Evolutionary conservation across 2,888 invertebrate genomes (phyloP), one percentile per base, ranked within the genome.

Genomic region (Ichneumoninae sp.): DNA sequence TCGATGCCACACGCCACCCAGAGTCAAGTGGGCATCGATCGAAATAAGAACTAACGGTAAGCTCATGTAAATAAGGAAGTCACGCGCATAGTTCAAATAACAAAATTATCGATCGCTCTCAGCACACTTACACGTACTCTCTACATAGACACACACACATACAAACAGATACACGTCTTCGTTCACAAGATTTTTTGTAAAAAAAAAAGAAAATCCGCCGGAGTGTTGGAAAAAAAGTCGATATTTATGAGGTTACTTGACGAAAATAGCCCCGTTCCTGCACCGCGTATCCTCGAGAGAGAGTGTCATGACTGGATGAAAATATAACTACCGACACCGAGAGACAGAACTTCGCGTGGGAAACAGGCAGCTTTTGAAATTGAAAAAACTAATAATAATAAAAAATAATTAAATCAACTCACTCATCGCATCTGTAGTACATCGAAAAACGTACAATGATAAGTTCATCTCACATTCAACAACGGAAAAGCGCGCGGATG

Each of bases 361-460:
- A 62, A 30, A 74, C 10, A 30, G 33, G 26, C 50, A 65, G 13
- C 47, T 62, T 75, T 60, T 33, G 26, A 44, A 54, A 16, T n/a
- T 1, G 13, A 50, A 54, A 76, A 44, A 22, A 68, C 8, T 47
- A 50, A 10, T 26, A 5, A n/a, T 33, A 33, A 33, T 33, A 47
- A 36, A 76, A 30, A 36, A 68, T 40, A 69, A 50, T 26, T 30
- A 50, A 72, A 54, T 75, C 30, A 69, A 26, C 66, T 52, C 54
- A 79, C 65, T 75, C 69, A 65, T 84, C 62, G 80, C 77, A 80
- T 80, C 77, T 71, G 82, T 82, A 79, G 82, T 74, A 84, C 84
- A 84, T 84, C 84, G 84, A 84, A 81, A 80, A 82, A 60, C 81
- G 81, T 84, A 81, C 69, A 82, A 82, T 83, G 68, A 83, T 80